Evolutionary conservation across 2,888 invertebrate genomes (phyloP).

Genomic region (Leptarthrus brevirostris): DNA sequence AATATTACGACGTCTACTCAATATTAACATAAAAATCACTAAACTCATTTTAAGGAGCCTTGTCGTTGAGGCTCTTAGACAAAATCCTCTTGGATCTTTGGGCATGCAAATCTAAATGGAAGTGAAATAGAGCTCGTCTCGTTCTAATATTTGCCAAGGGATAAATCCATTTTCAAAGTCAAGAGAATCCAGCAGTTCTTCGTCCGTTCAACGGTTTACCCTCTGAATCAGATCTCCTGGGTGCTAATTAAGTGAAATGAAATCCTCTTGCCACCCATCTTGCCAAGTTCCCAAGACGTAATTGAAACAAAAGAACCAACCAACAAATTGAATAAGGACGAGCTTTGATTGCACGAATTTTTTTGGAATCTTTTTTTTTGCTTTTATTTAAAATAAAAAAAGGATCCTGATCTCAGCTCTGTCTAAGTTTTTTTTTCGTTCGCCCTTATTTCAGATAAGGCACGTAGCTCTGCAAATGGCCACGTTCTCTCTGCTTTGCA

Average conservation of each 20-base stretch:
- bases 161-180: constrained; percentile 24
- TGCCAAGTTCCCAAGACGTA: constrained; percentile 7
- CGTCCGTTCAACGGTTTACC: not conserved
- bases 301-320: constrained; percentile 42
- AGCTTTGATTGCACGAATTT: constrained; percentile 38
- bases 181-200: constrained; percentile 4
- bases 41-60: not conserved
- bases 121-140: not conserved
- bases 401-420: not conserved
- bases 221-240: constrained; percentile 47
- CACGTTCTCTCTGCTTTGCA: not conserved
- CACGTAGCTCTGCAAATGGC: constrained; percentile 19
- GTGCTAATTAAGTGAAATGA: constrained; percentile 52
- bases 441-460: constrained; percentile 24
- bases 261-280: constrained; percentile 39
- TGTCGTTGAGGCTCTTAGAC: not conserved
- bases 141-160: constrained; percentile 24
- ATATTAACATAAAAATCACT: too few species aligned
- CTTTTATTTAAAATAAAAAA: not conserved
- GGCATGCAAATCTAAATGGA: constrained; percentile 34
- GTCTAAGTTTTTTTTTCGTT: constrained; percentile 2
- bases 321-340: constrained; percentile 37
- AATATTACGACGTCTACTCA: too few species aligned
- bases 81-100: not conserved
- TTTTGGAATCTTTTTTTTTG: not conserved